Conservation (phyloP, 92 coral and sea anemone genomes). For the Umimayanthus chanpuru region DNA sequence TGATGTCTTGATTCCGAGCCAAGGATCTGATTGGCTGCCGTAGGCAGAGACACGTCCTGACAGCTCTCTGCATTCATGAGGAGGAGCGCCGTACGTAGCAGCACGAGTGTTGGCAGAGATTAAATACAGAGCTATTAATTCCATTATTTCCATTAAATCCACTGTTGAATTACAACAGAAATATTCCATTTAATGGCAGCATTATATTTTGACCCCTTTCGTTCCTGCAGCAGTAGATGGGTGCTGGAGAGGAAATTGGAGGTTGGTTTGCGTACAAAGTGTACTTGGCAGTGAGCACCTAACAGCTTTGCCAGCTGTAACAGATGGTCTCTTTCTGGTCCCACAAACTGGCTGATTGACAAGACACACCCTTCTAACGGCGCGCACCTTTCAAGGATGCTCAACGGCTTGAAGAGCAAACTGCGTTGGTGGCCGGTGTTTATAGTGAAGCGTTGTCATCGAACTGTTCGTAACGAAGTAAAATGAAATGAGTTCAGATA, state of each 20-base stretch:
- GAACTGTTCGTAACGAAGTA: no score
- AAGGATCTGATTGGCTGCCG: conserved; percentile 56
- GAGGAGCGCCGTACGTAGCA: conserved; percentile 87
- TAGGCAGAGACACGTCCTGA: conserved; percentile 73
- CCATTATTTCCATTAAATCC: no score
- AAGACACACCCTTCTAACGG: conserved; percentile 86
- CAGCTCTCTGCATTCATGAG: conserved; percentile 77
- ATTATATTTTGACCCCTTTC: no score
- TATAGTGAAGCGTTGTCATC: no score
- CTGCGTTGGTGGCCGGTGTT: conserved; percentile 62
- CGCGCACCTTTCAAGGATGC: conserved; percentile 53
- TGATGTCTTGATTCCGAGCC: conserved; percentile 46
- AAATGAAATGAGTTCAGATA: no score
- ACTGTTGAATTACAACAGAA: no score
- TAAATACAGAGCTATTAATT: no score
- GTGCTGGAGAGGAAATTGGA: conserved; percentile 74
- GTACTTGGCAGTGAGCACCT: conserved; percentile 93
- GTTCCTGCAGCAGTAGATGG: conserved; percentile 84
- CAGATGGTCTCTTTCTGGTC: conserved; percentile 89
- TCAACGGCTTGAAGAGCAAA: conserved; percentile 84
- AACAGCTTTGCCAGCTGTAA: conserved; percentile 90
- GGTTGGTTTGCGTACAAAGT: conserved; percentile 78
- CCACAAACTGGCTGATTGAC: conserved; percentile 87
- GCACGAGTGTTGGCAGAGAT: no score
- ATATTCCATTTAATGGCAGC: no score